Evolutionary conservation across 2,888 invertebrate genomes (phyloP), one percentile per base, ranked within the genome.

Genomic region (Acleris holmiana): DNA sequence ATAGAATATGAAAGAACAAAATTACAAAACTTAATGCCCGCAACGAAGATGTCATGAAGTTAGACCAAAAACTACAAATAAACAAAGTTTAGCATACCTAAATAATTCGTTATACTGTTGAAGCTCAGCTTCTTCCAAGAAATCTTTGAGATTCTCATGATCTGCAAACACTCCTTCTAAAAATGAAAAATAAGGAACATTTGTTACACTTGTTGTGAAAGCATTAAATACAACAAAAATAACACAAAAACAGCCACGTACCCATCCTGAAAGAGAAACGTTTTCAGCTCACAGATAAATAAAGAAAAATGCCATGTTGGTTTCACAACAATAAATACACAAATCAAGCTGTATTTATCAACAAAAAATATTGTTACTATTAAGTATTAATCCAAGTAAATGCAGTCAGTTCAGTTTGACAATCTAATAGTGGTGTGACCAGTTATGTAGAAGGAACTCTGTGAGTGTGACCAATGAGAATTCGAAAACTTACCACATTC

Each of bases 61-160:
- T 15, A 19, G 3, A 40, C 13, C 7, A 47, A 23, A 10, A 29
- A 13, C 10, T 8, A 29, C 8, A 46, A 15, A 44, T 18, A 23
- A 53, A 25, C 5, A 15, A 58, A 29, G 7, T 25, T 29, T 2
- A 18, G 86, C 92, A 93, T 91, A 95, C 95, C 95, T 95, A 81
- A 95, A 95, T 77, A 94, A 93, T 82, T 94, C 95, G 82, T 97
- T 97, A 93, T 99, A 99, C 83, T 99, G 98, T 77, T 97, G 96
- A 58, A 99, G 94, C 86, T 99, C 98, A 50, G 98, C 98, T 93
- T 98, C 98, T 82, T 97, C 95, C 71, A 99, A 95, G 89, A 99
- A 99, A 86, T 98, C 98, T 73, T 84, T 85, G 51, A 92, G 76
- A 71, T 80, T 85, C 67, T 87, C 86, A 73, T 81, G 79, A 59